Evolutionary conservation across 2,113 vertebrate species (phyloP).

Genomic region (Caloenas nicobarica): DNA sequence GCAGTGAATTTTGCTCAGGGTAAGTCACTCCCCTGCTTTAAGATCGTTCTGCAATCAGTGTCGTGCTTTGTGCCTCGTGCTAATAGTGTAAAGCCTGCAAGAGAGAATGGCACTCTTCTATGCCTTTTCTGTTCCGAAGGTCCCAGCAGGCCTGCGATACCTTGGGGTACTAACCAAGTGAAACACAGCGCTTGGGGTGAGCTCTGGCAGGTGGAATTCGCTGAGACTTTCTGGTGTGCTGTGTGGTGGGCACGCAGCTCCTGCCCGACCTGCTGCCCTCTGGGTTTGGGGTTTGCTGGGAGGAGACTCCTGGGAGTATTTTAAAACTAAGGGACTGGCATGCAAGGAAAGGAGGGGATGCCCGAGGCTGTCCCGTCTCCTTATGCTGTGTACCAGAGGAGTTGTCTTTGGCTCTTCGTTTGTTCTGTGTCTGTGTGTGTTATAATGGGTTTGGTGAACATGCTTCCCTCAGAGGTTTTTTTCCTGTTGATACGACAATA

Average conservation of each 20-base stretch:
- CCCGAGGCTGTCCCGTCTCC: not conserved
- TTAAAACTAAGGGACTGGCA: not conserved
- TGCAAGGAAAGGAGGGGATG: not conserved
- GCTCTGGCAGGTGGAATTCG: not conserved
- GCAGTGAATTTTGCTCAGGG: not conserved
- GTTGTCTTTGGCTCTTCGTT: not conserved
- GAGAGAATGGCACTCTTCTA: no score
- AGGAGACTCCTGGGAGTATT: not conserved
- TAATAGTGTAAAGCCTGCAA: not conserved
- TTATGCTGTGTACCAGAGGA: not conserved
- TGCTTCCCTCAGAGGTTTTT: not conserved
- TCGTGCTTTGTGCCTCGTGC: not conserved
- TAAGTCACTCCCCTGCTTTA: not conserved
- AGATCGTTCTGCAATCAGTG: accelerated
- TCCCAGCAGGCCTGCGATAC: not conserved
- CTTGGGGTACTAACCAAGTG: not conserved
- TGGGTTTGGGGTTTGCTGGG: not conserved
- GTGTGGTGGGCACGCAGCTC: not conserved
- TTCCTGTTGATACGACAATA: not conserved
- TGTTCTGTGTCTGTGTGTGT: not conserved
- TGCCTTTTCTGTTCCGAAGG: not conserved
- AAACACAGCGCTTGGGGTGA: accelerated
- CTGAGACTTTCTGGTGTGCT: not conserved
- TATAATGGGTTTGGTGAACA: not conserved
- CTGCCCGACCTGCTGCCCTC: not conserved